Base-by-base conservation (phyloP, 37 sponge, comb jelly and placozoan species). In the Beroe ovata region DNA sequence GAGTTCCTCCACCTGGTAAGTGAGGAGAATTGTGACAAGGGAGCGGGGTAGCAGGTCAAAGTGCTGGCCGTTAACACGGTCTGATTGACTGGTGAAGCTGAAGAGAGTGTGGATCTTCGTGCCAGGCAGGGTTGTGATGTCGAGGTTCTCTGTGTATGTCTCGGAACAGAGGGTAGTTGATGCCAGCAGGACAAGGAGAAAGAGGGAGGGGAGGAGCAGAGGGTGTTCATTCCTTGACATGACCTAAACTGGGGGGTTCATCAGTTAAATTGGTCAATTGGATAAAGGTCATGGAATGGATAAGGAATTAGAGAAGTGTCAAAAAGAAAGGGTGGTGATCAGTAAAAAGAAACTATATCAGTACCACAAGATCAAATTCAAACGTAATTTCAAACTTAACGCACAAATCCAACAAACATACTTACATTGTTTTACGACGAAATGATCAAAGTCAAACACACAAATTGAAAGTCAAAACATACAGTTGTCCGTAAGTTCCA, bases 31-130 rank as follows among this genome's bases (percentile, higher is more conserved):
- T 72, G 95, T 92, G 35, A 94, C 94, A 29, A 99, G 88, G 0
- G 99, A 89, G 89, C 93, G 92, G 64, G 99, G 99, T 42, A 99
- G 96, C 25, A 99, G 60, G 8, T 95, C 93, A 71, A 92, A 99
- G 64, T 99, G 96, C 8, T 64, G 77, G 14, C 91, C 95, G 54
- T 77, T 77, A 1, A 77, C 84, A 8, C 6, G 4, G 54, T 39
- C 54, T 42, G 84, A 77, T 4, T 23, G n/a, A 40, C 84, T 77
- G 47, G 84, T 77, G 47, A 77, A 77, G 14, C 25, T 77, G 54
- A 77, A 77, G 19, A 22, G 36, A 6, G 84, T 77, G 84, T 77
- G 54, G 54, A 47, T 6, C 11, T 47, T 47, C 11, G 54, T 47
- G 54, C 11, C 6, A 11, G 54, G 54, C 11, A 47, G 11, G 11